phyloP scores from a whole-genome alignment of 2,797 vertebrate genomes.

The Pseudochirops cupreus region DNA sequence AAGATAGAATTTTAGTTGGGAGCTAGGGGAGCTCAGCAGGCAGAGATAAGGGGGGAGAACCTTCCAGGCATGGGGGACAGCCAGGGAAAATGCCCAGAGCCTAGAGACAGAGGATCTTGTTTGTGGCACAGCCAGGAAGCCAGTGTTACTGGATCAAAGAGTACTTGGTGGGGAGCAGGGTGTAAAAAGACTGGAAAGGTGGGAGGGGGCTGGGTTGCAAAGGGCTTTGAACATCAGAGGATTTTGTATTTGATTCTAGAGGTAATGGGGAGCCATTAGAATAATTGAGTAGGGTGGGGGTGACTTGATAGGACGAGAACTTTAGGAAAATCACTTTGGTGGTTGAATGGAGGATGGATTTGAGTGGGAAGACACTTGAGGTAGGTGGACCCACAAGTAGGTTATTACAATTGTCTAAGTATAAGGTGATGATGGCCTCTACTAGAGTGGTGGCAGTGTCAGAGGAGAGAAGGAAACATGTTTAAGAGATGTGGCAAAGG shows the following conservation, averaged over 20 bases:
- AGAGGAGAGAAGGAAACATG: background rate
- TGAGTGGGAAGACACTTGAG: background rate
- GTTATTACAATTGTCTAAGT: background rate
- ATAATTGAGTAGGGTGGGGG: background rate
- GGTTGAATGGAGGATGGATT: background rate
- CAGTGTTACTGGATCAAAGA: too few relatives aligned
- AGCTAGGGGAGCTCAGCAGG: too few relatives aligned
- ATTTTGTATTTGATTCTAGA: background rate
- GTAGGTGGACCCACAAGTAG: background rate
- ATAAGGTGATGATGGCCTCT: background rate
- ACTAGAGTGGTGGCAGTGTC: too few relatives aligned
- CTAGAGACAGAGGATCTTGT: too few relatives aligned
- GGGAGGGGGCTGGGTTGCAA: too few relatives aligned
- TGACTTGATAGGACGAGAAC: background rate
- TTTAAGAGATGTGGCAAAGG: background rate
- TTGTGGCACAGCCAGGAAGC: too few relatives aligned
- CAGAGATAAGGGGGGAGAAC: too few relatives aligned
- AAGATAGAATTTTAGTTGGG: too few relatives aligned
- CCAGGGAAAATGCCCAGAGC: too few relatives aligned
- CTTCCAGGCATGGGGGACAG: too few relatives aligned
- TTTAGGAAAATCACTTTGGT: background rate
- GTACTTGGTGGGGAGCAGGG: too few relatives aligned
- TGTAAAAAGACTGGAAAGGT: too few relatives aligned
- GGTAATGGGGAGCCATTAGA: background rate
- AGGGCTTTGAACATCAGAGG: background rate